Percentiles rank a stretch among this genome's conserved stretches.
Evolutionary conservation across 2,888 invertebrate genomes (phyloP).

Genomic region (Ichneumoninae sp.): DNA sequence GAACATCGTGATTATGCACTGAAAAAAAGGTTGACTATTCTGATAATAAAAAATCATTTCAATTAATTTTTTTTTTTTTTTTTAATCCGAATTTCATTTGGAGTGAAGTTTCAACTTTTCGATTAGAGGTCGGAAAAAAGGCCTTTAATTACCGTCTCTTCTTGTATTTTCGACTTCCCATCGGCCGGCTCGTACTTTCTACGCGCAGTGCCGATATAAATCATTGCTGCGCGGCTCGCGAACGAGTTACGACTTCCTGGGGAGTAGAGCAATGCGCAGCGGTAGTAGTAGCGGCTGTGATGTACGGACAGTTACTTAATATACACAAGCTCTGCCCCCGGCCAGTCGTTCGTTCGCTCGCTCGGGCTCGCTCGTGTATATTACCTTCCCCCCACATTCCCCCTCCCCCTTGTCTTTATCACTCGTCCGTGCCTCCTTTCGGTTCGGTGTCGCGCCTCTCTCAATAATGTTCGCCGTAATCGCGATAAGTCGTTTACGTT

Average conservation of each 20-base stretch:
- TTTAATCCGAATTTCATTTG: neutral
- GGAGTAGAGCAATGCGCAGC: slow-evolving; percentile 38
- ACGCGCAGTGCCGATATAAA: slow-evolving; percentile 66
- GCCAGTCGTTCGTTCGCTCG: neutral
- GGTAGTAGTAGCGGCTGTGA: slow-evolving; percentile 23
- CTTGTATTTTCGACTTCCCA: slow-evolving; percentile 33
- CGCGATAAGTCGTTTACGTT: slow-evolving; percentile 69
- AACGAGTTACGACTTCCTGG: slow-evolving; percentile 69
- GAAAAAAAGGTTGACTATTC: neutral
- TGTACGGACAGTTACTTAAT: slow-evolving; percentile 36
- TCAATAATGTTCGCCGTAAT: slow-evolving; percentile 69
- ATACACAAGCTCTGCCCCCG: slow-evolving; percentile 34
- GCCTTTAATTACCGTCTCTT: slow-evolving; percentile 3
- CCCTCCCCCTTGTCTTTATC: slow-evolving; percentile 17
- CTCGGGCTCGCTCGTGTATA: slow-evolving; percentile 29
- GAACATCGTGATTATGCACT: neutral
- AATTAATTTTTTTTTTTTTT: neutral
- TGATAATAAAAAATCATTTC: neutral
- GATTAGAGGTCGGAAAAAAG: neutral
- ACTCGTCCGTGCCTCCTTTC: slow-evolving; percentile 34
- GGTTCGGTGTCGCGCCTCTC: slow-evolving; percentile 59
- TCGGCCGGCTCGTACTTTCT: slow-evolving; percentile 32
- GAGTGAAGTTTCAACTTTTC: neutral
- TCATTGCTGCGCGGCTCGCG: slow-evolving; percentile 60
- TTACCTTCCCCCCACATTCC: neutral